These are phyloP conservation scores for Sisyra terminalis DNA, from an alignment of 2,888 invertebrate genomes.

Conservation along the genomic window DNA sequence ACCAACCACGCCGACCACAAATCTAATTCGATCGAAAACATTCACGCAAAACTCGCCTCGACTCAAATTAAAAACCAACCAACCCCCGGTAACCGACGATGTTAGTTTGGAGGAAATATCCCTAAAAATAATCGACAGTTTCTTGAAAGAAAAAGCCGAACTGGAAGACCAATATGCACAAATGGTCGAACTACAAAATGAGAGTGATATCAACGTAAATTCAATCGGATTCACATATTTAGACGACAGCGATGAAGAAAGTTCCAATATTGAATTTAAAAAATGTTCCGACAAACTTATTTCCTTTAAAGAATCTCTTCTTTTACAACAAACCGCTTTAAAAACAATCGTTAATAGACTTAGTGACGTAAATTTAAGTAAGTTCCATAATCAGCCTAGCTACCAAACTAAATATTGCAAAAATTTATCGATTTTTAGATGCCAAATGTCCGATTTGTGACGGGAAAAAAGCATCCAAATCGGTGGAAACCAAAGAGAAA, in stretches of 20 bases:
- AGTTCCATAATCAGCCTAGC: no score
- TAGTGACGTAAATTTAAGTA: no score
- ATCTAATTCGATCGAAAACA: slow-evolving; percentile 40
- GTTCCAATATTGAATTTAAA: slow-evolving; percentile 46
- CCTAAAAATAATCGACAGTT: slow-evolving; percentile 48
- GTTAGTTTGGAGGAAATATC: slow-evolving; percentile 65
- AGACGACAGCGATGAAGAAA: slow-evolving; percentile 39
- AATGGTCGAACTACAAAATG: slow-evolving; percentile 44
- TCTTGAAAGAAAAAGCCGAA: slow-evolving; percentile 50
- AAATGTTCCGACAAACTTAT: slow-evolving; percentile 44
- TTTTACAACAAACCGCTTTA: slow-evolving; percentile 44
- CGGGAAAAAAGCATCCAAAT: neutral
- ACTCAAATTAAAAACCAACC: slow-evolving; percentile 32
- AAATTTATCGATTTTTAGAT: neutral
- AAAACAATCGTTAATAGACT: slow-evolving; percentile 19
- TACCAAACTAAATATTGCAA: no score
- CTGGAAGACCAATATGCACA: slow-evolving; percentile 49
- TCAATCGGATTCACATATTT: slow-evolving; percentile 44
- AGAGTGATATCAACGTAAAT: slow-evolving; percentile 37
- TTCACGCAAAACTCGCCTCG: slow-evolving; percentile 51
- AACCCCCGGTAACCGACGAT: no score
- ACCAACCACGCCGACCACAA: slow-evolving; percentile 17
- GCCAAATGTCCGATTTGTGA: neutral
- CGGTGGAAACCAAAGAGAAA: slow-evolving; percentile 2
- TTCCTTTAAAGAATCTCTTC: slow-evolving; percentile 40